Evolutionary conservation across 2,888 invertebrate species (phyloP), one percentile per base, ranked within the genome.

Genomic region (Matsumyia berberina): DNA sequence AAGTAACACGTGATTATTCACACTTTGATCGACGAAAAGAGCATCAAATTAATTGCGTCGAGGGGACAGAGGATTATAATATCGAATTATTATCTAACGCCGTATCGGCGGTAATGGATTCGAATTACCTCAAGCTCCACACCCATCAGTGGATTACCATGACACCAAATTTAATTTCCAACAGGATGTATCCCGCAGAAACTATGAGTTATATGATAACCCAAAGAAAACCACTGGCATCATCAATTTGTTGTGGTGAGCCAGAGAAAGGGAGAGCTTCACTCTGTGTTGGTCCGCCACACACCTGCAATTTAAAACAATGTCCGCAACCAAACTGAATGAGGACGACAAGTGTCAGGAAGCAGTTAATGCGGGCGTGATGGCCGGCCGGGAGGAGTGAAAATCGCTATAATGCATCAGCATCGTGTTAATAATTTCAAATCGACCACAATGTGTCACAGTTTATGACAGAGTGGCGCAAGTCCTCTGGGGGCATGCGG

Each of bases 341-440:
- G 53, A 55, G 39, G 37, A 53, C 24, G 46, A 57, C 74, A 55
- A 74, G 77, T 77, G 58, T 66, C 77, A 77, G 51, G 35, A 58
- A 67, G 12, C 49, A 60, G 60, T 77, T 55, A 66, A 77, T 72
- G 17, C 66, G 58, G 51, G 35, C n/a, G n/a, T 51, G 8, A 1
- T 39, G 42, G 17, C 39, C 31, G 19, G 12, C 6, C 24, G 55
- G 11, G 15, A 7, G 33, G 55, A 24, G 51, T 37, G 44, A 31
- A 35, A 44, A 53, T 60, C 44, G 17, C 53, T 66, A 70, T 53
- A 66, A 72, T 62, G 72, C 51, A 49, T 58, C 67, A 60, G 72
- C 39, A 49, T 58, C 67, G 53, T 62, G 82, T 72, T 83, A 83
- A 83, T 83, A 73, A 83, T 83, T 78, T 83, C 57, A 83, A 83